phyloP scores from a whole-genome alignment of 1,140 invertebrate species.

The Melanaphis sacchari region DNA sequence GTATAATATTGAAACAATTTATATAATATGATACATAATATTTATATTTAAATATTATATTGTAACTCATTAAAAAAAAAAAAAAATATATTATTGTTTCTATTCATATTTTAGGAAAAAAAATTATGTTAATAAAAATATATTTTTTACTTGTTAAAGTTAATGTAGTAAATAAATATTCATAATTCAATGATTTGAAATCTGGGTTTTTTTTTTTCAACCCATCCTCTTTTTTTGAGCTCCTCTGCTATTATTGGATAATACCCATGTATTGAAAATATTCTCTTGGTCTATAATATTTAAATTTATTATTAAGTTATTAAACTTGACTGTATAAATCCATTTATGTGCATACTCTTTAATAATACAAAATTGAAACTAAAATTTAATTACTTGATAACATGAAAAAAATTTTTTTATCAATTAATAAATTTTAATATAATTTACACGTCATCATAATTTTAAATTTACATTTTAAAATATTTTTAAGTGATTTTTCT shows the following conservation, averaged over 20 bases:
- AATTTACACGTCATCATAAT: not conserved
- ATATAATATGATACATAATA: no score
- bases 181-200: not conserved
- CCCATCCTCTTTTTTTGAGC: conserved; percentile 34
- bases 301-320: not conserved
- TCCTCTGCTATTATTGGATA: conserved; percentile 40
- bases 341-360: not conserved
- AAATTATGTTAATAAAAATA: not conserved
- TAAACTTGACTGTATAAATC: not conserved
- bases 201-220: conserved; percentile 43
- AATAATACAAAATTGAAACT: not conserved
- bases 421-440: not conserved
- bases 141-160: not conserved
- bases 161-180: not conserved
- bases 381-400: not conserved
- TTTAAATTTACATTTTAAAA: not conserved
- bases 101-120: not conserved
- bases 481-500: not conserved
- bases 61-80: not conserved
- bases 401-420: not conserved
- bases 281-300: not conserved
- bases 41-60: not conserved
- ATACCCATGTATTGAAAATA: conserved; percentile 40
- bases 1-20: no score
- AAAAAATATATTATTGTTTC: not conserved